Evolutionary conservation across 2,888 invertebrate species (phyloP), one percentile per base, ranked within the genome.

Genomic region (Nephrotoma appendiculata): DNA sequence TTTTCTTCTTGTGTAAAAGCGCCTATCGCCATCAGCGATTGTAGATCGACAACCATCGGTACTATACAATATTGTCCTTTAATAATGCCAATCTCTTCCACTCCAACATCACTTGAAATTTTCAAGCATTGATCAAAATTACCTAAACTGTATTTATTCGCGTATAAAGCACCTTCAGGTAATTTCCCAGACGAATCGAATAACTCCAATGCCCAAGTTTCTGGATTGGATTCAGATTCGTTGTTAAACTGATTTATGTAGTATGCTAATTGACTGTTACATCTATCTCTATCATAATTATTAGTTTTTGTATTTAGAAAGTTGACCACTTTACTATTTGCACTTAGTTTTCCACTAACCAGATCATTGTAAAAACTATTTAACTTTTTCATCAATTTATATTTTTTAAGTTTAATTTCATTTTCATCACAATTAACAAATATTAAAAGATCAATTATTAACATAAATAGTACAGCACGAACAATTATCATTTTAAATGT

Each of bases 151-250:
- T 88, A 88, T 45, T 89, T 87, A 86, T 90, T 88, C 7, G 90
- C 90, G 12, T 52, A 87, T 0, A 90, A 57, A 9, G 90, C 86
- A 31, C 91, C 91, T 9, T 89, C 87, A 71, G 90, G 90, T 5
- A 89, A 43, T 88, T 90, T 90, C 2, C 89, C 89, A 43, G 89
- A 89, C 5, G 90, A 89, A 89, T 91, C 91, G 5, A 90, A 48
- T 12, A 48, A 12, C n/a, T 48, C 48, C 3, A 48, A 12, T 48
- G 48, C 48, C 48, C 48, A 48, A 0, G n/a, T 48, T 48, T 48
- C 48, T 48, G 48, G 48, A 48, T 0, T 48, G n/a, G 48, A 9
- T 0, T 48, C n/a, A 11, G 12, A n/a, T 48, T 48, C 48, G 12
- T 48, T 48, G 11, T 12, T 48, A 48, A 48, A 48, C 12, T 48